Percentiles rank a stretch among this genome's conserved stretches.
These are phyloP conservation scores for Diaperis boleti DNA, from an alignment of 2,888 invertebrate species.

Conservation along the genomic window DNA sequence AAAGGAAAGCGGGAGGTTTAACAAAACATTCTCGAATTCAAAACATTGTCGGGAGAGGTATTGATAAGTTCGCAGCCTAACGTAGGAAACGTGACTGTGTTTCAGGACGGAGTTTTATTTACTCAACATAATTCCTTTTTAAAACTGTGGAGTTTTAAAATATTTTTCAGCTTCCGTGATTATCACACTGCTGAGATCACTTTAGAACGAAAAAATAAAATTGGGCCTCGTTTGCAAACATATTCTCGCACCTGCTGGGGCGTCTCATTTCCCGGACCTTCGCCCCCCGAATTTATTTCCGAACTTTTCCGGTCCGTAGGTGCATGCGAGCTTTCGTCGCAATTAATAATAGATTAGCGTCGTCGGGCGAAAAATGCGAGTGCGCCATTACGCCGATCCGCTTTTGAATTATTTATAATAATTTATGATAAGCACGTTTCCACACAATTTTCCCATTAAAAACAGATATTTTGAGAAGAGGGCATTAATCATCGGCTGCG, in stretches of 20 bases:
- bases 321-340: conserved; percentile 9
- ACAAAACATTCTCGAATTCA: conserved; percentile 14
- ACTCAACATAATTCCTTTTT: too few species aligned
- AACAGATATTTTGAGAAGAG: conserved; percentile 40
- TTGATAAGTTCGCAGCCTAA: too few species aligned
- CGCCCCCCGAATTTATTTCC: background rate
- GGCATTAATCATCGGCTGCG: conserved; percentile 40
- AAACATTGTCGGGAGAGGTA: too few species aligned
- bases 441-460: conserved; percentile 41
- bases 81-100: too few species aligned
- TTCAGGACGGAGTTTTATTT: too few species aligned
- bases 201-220: too few species aligned
- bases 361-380: conserved; percentile 11
- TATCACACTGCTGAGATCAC: too few species aligned
- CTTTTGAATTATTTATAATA: conserved; percentile 41
- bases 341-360: conserved; percentile 31
- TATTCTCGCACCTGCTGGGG: too few species aligned
- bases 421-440: conserved; percentile 39
- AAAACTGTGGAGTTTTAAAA: too few species aligned
- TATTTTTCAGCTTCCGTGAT: too few species aligned
- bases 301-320: conserved; percentile 14
- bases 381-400: conserved; percentile 16
- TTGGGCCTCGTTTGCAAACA: too few species aligned
- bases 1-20: background rate
- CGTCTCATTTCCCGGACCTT: too few species aligned